Base-by-base conservation (phyloP, 2,797 vertebrate species). In the Hypotaenidia okinawae region DNA sequence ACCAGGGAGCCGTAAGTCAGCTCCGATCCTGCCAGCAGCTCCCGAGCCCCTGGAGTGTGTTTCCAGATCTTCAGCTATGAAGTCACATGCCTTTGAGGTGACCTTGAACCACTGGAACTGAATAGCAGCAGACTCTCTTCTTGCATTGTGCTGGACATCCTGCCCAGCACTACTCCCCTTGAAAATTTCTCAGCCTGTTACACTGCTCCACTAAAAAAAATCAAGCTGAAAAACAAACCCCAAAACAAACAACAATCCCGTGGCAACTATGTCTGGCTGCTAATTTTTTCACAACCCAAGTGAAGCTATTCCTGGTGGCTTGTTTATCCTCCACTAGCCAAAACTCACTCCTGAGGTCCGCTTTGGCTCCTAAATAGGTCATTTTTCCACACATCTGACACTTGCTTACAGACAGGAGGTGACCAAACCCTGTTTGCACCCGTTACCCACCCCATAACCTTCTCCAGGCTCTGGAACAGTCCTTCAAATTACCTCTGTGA, bases 191-290 rank as follows among this genome's bases (percentile, higher is more conserved):
- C 5, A 3, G 28, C 28, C 16, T 54, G 52, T 16, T 16, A 9
- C 10, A 9, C 1, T 5, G 1, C 5, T 10, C 3, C 18, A 11
- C 4, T 16, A 52, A 21, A 27, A 1, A 72, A 43, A 27, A 1
- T 2, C 47, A 27, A 27, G 25, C 25, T 10, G 15, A 28, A 51
- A 51, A 51, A 25, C 49, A 47, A 47, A 47, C 51, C 51, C 27
- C 49, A 51, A 51, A 52, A 14, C 27, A 54, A 54, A 30, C 28
- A 54, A 30, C 14, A 52, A 52, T 25, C 2, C 8, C 15, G 5
- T 54, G 43, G 30, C 18, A 70, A 6, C 22, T 58, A 13, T 16
- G 37, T 49, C 33, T 59, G 58, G 28, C 32, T 85, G 22, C 27
- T 14, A 6, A 12, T 15, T 74, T 68, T 41, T 63, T 27, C 78